Evolutionary conservation across 2,888 invertebrate species (phyloP), one percentile per base, ranked within the genome.

Genomic region (Drosophila imparisetae): DNA sequence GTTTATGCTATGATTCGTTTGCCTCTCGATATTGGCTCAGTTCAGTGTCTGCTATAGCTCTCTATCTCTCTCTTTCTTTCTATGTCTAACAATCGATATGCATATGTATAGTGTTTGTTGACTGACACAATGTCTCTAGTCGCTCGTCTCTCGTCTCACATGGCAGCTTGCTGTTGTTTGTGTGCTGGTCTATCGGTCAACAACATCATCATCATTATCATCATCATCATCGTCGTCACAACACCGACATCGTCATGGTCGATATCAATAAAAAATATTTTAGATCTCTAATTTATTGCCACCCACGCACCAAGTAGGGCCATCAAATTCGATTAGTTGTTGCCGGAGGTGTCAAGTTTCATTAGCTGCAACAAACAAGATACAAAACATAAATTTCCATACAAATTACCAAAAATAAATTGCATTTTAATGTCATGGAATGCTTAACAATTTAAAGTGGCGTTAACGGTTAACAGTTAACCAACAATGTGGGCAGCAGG

Each of bases 321-420:
- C 72, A 77, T 72, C 73, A 53, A 69, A 48, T 72, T 66, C 40
- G 18, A 15, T 30, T 57, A 29, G 50, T 48, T 61, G 53, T 53
- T 64, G 67, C 55, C 63, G 71, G 55, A 79, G 80, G 86, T 82
- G 75, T 86, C 72, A 78, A 74, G 66, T 86, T 82, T 78, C 75
- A 88, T 82, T 77, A 85, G 75, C 88, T 88, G 90, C 72, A 89
- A 83, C 45, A 64, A 67, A 73, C 48, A 63, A 84, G 64, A 89
- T 63, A 83, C 65, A 68, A 38, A 38, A 29, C 27, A 55, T 38
- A n/a, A 36, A 55, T 27, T 55, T 55, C n/a, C n/a, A 55, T 38
- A 27, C 4, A 54, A 38, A 36, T 36, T n/a, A 13, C 2, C 4
- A 27, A 55, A n/a, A 36, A 18, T 18, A 24, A 66, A 63, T 49